Evolutionary conservation across 1,140 invertebrate species (phyloP).

Genomic region (Drosophila setifemur): DNA sequence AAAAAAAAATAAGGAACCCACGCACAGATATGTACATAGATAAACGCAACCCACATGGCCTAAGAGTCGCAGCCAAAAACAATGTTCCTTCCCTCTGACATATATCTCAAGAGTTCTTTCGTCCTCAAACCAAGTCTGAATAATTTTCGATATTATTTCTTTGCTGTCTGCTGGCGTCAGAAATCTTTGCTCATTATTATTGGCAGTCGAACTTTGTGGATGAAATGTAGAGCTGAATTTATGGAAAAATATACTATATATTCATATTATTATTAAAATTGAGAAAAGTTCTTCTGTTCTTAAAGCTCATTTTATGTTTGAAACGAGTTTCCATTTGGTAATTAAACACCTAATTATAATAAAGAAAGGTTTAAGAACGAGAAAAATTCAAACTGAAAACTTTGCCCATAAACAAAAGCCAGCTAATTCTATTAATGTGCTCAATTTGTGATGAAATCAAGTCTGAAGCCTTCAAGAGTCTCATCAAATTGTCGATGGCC

Average conservation of each 20-base stretch:
- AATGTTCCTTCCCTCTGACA: conserved; percentile 41
- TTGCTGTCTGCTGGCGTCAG: conserved; percentile 61
- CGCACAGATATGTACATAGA: conserved; percentile 12
- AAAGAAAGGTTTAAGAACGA: conserved; percentile 29
- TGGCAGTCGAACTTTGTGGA: conserved; percentile 48
- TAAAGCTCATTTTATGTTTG: background rate
- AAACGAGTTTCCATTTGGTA: conserved; percentile 16
- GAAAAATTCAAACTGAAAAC: conserved; percentile 11
- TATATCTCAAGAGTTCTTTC: conserved; percentile 32
- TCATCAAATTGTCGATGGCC: conserved; percentile 33
- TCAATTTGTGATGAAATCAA: conserved; percentile 50
- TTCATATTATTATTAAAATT: background rate
- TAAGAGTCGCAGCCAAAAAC: conserved; percentile 51
- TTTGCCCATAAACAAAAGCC: conserved; percentile 39
- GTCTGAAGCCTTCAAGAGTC: conserved; percentile 34
- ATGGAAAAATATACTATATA: conserved; percentile 1
- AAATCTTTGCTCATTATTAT: conserved; percentile 75
- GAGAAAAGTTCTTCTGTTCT: background rate
- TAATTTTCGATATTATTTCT: conserved; percentile 65
- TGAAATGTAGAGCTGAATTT: conserved; percentile 15
- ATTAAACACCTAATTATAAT: conserved; percentile 51
- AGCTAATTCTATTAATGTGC: conserved; percentile 52
- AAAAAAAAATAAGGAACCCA: conserved; percentile 27
- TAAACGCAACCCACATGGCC: conserved; percentile 28
- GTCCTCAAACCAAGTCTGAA: conserved; percentile 30